Evolutionary conservation across 2,113 vertebrate species (phyloP), one percentile per base, ranked within the genome.

Genomic region (Leptosomus discolor): DNA sequence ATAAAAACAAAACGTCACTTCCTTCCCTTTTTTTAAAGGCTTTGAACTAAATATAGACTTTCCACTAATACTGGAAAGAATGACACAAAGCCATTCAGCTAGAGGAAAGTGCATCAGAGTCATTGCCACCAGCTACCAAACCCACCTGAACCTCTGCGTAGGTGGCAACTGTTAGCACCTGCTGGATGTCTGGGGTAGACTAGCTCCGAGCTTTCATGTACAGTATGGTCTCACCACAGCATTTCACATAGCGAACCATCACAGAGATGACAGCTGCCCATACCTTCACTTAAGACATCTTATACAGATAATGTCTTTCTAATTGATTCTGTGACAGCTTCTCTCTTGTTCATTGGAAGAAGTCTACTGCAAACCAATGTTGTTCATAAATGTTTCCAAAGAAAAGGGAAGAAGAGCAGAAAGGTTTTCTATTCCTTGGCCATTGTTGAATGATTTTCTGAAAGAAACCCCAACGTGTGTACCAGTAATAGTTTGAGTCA

Each of bases 401-500:
- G 4, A 46, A 85, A 79, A 77, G 17, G 13, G 30, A 74, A 67
- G 56, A 58, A 34, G 23, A 0, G 4, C n/a, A 84, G 14, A 43
- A 63, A 77, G 16, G 29, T 87, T 96, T 67, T 53, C 34, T 87
- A 20, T 65, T 95, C 57, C 65, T 96, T 94, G 92, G 78, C 60
- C 69, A 37, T 15, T 88, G 37, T 22, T 39, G 61, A 79, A 53
- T 56, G 74, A 96, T 89, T 93, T 86, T 65, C 58, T 92, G 41
- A 95, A 96, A 91, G 50, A 97, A 96, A 91, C n/a, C n/a, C n/a
- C 70, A 88, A 73, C 51, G 54, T 39, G 54, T 65, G 67, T 85
- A 93, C 56, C 65, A 75, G 75, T 86, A 90, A 81, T 5, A 93
- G 90, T 41, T 96, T 80, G 93, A 97, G 94, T 93, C 92, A 96